phyloP scores from a whole-genome alignment of 35 echinoderm and acorn worm genomes.

The Nesometra sesokonis region DNA sequence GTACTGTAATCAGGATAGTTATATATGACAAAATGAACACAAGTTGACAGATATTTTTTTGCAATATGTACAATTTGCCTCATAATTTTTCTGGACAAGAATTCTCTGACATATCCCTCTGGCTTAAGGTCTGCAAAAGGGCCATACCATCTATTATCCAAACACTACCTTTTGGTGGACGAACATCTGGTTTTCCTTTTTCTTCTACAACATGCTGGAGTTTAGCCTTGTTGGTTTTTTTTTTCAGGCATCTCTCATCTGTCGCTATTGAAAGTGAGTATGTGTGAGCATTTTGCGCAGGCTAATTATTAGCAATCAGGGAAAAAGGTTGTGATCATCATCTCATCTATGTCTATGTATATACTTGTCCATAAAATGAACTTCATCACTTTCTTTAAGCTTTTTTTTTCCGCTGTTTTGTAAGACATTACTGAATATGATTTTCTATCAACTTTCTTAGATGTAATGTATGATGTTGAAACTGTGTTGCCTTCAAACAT shows the following conservation, averaged over 20 bases:
- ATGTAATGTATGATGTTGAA: no score
- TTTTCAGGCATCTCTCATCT: conserved; percentile 40
- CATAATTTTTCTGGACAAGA: no score
- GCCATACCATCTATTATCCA: conserved; percentile 57
- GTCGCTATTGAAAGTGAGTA: conserved; percentile 26
- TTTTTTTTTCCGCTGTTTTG: no score
- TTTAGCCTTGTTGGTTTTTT: conserved; percentile 49
- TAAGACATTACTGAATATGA: no score
- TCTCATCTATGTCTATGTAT: no score
- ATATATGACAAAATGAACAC: conserved; percentile 39
- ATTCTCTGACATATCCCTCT: background rate
- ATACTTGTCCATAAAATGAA: no score
- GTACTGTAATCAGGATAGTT: conserved; percentile 2
- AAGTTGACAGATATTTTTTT: background rate
- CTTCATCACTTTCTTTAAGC: no score
- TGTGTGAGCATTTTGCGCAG: background rate
- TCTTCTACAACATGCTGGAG: background rate
- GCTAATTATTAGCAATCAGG: conserved; percentile 9
- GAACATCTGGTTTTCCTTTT: no score
- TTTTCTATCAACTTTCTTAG: no score
- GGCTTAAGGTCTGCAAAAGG: conserved; percentile 20
- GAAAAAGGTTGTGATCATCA: conserved; percentile 8
- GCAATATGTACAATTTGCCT: no score
- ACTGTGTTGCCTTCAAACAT: no score
- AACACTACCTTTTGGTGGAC: conserved; percentile 15